A percentile compares a stretch with the other conserved stretches of the same genome.
phyloP scores from a whole-genome alignment of 2,113 vertebrate species.

The Dipodomys ordii region DNA sequence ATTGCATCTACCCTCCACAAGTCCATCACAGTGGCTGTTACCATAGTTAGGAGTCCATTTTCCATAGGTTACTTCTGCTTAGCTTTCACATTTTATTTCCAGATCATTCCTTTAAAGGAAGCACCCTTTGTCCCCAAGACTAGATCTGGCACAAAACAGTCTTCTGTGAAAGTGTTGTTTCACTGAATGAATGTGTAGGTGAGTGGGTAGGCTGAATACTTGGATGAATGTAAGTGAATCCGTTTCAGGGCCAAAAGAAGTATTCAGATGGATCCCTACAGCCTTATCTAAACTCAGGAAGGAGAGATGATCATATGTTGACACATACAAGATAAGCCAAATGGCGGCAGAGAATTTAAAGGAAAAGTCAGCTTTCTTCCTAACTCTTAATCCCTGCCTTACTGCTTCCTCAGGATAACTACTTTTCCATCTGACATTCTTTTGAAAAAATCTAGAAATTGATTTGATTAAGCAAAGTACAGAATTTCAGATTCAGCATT shows the following conservation, averaged over 20 bases:
- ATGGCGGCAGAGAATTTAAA: conserved; percentile 9
- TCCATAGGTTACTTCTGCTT: conserved; percentile 1
- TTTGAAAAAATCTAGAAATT: conserved; percentile 59
- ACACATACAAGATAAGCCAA: background rate
- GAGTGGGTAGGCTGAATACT: background rate
- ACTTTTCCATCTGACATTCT: conserved; percentile 42
- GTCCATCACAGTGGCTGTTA: background rate
- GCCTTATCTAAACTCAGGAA: background rate
- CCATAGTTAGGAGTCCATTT: background rate
- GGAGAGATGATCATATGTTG: background rate
- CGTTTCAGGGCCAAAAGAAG: conserved; percentile 24
- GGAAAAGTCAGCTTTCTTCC: conserved; percentile 30
- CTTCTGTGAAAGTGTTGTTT: conserved; percentile 9
- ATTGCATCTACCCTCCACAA: background rate
- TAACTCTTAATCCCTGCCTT: conserved; percentile 4
- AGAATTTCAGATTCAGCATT: conserved; percentile 21
- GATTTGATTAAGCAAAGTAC: conserved; percentile 46
- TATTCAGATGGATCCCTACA: conserved; percentile 29
- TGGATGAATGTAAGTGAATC: conserved; percentile 10
- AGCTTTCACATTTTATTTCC: conserved; percentile 3
- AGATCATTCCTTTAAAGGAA: conserved; percentile 33
- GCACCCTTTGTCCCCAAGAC: background rate
- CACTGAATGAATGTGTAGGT: conserved; percentile 3
- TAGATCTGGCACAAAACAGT: conserved; percentile 2
- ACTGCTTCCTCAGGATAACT: background rate